Base-by-base conservation (phyloP, 2,888 invertebrate species). In the Pomacea canaliculata region DNA sequence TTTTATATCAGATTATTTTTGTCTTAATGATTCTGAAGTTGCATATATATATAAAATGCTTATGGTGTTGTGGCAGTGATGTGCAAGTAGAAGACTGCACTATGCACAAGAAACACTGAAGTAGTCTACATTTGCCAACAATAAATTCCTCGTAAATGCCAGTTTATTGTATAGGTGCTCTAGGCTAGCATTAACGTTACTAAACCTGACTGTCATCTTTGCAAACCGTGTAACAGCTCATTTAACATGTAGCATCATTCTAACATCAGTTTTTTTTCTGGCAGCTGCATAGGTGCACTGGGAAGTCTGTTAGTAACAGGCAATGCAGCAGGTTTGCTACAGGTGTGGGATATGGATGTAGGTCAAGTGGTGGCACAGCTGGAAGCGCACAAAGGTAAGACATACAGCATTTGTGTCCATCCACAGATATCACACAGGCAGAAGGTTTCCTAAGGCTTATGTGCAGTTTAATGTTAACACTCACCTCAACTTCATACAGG, bases 331-430 rank as follows among this genome's bases (percentile, higher is more conserved):
- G 80, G 80, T 12, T 51, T 60, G 12, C 68, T 80, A 0, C 72
- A 67, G 85, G 73, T 85, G 16, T 86, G 86, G 86, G 80, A 83
- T 73, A 82, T 85, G 71, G 78, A 79, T 59, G 91, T 92, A 84
- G 93, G 93, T 27, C 90, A 91, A 83, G 83, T 93, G 63, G 85
- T 93, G 37, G 78, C 84, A 37, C 78, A 81, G 23, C 76, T 81
- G 56, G 37, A 75, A 19, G 84, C 85, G 56, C 87, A 87, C 78
- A 78, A 77, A 77, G 86, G 87, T 87, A 79, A n/a, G 51, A 16
- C 51, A 2, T 16, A 56, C 37, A 37, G 37, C 37, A 37, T 37
- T 37, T 37, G 37, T 37, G 37, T 37, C 37, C 37, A 37, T 37
- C 37, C 37, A 37, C 16, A 70, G 73, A 46, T 49, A 76, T 37